Evolutionary conservation across 92 coral and sea anemone genomes (phyloP).

Genomic region (Zoanthus gigantus): DNA sequence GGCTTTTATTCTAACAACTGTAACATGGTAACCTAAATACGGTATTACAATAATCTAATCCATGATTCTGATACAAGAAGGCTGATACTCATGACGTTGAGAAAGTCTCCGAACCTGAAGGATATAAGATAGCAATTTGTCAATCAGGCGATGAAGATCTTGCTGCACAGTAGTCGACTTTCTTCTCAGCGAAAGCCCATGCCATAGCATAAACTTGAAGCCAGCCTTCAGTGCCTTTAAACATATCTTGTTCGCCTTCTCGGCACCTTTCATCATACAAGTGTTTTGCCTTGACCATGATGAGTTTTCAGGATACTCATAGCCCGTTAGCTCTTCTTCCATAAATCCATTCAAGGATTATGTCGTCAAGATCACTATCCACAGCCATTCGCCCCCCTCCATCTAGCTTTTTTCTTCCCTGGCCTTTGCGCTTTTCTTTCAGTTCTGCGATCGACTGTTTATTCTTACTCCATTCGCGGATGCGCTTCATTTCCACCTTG

Average conservation of each 20-base stretch:
- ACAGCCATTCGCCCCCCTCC: constrained; percentile 26
- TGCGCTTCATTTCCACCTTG: constrained; percentile 36
- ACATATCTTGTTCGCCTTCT: constrained; percentile 55
- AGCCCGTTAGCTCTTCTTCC: too few species aligned
- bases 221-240: constrained; percentile 65
- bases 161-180: constrained; percentile 61
- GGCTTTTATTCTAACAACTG: too few species aligned
- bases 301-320: too few species aligned
- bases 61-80: too few species aligned
- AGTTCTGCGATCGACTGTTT: constrained; percentile 12
- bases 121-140: constrained; percentile 60
- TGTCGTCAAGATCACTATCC: neutral
- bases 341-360: too few species aligned
- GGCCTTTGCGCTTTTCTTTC: constrained; percentile 43
- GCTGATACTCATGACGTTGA: neutral
- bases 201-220: constrained; percentile 60
- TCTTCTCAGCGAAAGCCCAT: constrained; percentile 69
- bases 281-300: neutral
- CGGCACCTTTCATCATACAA: constrained; percentile 53
- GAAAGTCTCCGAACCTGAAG: constrained; percentile 58
- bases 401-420: neutral
- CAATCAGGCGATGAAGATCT: constrained; percentile 54
- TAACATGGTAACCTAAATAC: too few species aligned
- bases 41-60: too few species aligned
- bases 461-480: neutral